Percentiles rank a stretch among this genome's conserved stretches.
Conservation (phyloP, 2,113 vertebrate genomes). For the Sula dactylatra region DNA sequence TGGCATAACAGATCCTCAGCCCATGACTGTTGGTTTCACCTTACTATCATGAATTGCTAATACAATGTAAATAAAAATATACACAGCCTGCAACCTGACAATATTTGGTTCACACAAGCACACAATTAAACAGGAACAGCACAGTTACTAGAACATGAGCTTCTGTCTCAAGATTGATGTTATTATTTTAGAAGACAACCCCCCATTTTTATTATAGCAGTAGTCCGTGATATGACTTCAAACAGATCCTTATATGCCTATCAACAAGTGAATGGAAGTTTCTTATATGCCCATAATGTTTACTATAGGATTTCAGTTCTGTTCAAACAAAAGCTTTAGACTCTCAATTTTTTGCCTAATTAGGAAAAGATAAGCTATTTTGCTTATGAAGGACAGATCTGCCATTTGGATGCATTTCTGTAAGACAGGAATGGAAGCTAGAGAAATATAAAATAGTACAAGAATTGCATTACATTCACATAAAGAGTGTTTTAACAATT, state of each 20-base stretch:
- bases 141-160: not conserved
- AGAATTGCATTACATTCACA: slow-evolving; percentile 11
- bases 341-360: not conserved
- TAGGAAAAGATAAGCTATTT: not conserved
- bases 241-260: not conserved
- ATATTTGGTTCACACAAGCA: not conserved
- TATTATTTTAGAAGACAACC: not conserved
- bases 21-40: not conserved
- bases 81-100: not conserved
- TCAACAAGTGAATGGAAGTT: not conserved
- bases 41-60: not conserved
- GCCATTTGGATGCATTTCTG: not conserved
- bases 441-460: not conserved
- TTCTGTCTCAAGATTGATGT: not conserved
- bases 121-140: not conserved
- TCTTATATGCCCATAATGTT: not conserved
- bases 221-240: not conserved
- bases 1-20: not conserved
- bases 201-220: not conserved
- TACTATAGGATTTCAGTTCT: not conserved
- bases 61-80: not conserved
- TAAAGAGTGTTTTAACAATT: slow-evolving; percentile 57
- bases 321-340: not conserved
- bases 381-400: not conserved
- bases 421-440: not conserved